Percentiles rank a stretch among this genome's conserved stretches.
These are phyloP conservation scores for Enteromius treurensis DNA, from an alignment of 2,797 vertebrate species.

Conservation along the genomic window DNA sequence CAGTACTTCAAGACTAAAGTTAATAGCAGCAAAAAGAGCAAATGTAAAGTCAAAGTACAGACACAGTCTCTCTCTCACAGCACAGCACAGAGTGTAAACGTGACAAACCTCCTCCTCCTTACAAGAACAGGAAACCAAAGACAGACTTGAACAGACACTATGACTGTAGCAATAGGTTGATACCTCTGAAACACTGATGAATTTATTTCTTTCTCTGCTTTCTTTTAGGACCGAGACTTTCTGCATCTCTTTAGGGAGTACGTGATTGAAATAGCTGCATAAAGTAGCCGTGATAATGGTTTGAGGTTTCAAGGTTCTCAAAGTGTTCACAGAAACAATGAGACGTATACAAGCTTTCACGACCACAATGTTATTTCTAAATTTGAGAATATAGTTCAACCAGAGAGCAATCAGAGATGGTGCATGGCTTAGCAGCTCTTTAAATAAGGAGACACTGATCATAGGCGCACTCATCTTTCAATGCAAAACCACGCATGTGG, in stretches of 20 bases:
- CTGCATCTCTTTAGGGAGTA: conserved; percentile 69
- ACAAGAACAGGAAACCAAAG: conserved; percentile 86
- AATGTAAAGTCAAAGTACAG: not conserved
- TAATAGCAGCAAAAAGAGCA: not conserved
- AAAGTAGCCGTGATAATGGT: conserved; percentile 54
- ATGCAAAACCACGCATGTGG: conserved; percentile 66
- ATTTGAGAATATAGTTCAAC: conserved; percentile 36
- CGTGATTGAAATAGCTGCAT: conserved; percentile 78
- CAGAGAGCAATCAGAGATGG: conserved; percentile 10
- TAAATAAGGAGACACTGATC: conserved; percentile 22
- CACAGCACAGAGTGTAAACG: conserved; percentile 17
- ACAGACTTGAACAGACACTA: conserved; percentile 77
- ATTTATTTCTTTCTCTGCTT: conserved; percentile 54
- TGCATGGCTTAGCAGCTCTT: not conserved
- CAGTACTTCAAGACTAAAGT: not conserved
- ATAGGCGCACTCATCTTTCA: conserved; percentile 45
- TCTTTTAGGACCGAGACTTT: conserved; percentile 61
- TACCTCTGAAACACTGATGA: conserved; percentile 63
- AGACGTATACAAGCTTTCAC: conserved; percentile 24
- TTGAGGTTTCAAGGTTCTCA: conserved; percentile 48
- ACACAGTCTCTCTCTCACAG: not conserved
- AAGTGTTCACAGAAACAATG: conserved; percentile 44
- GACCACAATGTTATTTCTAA: conserved; percentile 62
- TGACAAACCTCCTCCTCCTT: conserved; percentile 54
- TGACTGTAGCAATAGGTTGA: conserved; percentile 78